Evolutionary conservation across 2,797 vertebrate species (phyloP).

Genomic region (Morus bassanus): DNA sequence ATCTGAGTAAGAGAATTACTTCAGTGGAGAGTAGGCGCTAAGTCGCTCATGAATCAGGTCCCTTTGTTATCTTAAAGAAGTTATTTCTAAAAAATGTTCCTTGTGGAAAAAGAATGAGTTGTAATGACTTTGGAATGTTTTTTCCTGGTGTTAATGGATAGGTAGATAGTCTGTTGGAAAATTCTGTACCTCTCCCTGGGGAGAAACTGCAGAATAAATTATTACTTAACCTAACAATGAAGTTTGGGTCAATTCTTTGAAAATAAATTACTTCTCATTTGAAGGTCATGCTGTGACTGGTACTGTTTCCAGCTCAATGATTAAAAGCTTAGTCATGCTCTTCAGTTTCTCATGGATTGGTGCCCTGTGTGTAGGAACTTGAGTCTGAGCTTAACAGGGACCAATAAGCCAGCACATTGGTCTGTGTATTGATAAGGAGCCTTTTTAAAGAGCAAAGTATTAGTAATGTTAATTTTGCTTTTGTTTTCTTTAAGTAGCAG

Average conservation of each 20-base stretch:
- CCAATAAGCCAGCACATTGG: not conserved
- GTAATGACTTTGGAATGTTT: not conserved
- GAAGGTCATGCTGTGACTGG: not conserved
- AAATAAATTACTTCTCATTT: not conserved
- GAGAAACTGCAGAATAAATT: not conserved
- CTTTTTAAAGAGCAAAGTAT: not conserved
- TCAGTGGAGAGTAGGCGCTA: not conserved
- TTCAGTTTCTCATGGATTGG: not conserved
- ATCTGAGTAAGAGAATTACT: not conserved
- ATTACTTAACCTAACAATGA: not conserved
- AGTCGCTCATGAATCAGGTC: not conserved
- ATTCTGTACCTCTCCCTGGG: not conserved
- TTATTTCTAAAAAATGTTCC: not conserved
- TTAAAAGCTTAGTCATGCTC: constrained; percentile 12
- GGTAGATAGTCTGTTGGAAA: not conserved
- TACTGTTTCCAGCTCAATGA: not conserved
- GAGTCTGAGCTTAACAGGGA: not conserved
- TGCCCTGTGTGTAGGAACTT: not conserved
- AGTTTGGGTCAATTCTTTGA: constrained; percentile 10
- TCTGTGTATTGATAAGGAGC: not conserved
- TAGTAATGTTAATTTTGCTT: not conserved
- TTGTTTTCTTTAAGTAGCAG: not conserved
- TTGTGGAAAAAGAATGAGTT: not conserved
- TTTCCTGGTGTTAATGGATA: not conserved
- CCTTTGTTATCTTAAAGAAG: not conserved